Evolutionary conservation across 2,797 vertebrate species (phyloP), one percentile per base, ranked within the genome.

Genomic region (Molossus alvarezi): DNA sequence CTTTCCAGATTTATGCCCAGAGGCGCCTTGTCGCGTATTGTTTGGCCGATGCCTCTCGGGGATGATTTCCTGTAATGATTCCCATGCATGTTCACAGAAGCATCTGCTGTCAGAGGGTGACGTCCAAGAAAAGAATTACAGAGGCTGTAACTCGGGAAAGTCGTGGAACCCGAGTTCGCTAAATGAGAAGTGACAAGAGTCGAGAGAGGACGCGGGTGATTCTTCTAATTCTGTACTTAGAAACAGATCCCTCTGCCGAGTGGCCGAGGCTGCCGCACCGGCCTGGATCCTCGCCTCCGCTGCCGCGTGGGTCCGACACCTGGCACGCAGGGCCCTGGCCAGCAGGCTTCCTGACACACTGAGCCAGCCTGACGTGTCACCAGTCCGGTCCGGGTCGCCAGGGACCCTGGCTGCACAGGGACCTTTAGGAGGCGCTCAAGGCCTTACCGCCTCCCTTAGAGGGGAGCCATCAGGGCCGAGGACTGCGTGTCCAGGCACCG

Each of bases 201-300:
- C 97, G 93, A 86, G 97, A 90, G 95, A 90, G 11, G 84, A 95
- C 92, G 91, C 57, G 58, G 92, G 82, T 7, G 87, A 91, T 85
- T 95, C 97, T 98, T 97, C 97, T 90, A 92, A 91, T 88, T 92
- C 94, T 93, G 65, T 77, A 71, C 94, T 98, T 97, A 97, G 95
- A 98, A 62, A n/a, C 77, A 88, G 41, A 33, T 60, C 82, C 76
- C 77, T 96, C 71, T 90, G 55, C 84, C 76, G 0, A 58, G 91
- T 87, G 91, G 72, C 95, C 10, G 84, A 55, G 92, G 94, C 95
- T 87, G 79, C 93, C 83, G 82, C 67, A 93, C 95, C 97, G 90
- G 60, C 89, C 13, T 84, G n/a, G 72, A 94, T 77, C 89, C 87
- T 95, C 90, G 95, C 91, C 60, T 94, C 14, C n/a, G 51, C 60